Base-by-base conservation (phyloP, 64 coral and sea anemone genomes). In the Dendronephthya gigantea region DNA sequence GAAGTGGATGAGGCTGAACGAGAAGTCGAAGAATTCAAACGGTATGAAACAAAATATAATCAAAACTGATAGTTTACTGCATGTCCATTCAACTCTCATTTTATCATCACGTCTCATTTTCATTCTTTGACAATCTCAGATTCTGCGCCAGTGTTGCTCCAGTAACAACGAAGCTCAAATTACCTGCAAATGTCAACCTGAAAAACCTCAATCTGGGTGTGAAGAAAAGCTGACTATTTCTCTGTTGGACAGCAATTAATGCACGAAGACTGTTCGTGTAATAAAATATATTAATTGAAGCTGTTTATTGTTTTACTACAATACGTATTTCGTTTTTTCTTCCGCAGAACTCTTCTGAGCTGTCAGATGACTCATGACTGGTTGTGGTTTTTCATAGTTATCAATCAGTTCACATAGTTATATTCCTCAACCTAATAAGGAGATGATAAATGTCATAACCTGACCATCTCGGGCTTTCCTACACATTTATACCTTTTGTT, bases 21-120 rank as follows among this genome's bases (percentile, higher is more conserved):
- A 27, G 88, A 90, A 85, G 40, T 90, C n/a, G 88, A 90, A 28
- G 88, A 90, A 49, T 90, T 90, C 45, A 90, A 90, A 90, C 83
- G 88, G 88, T 90, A 84, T 30, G 2, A 23, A 28, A 34, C 6
- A 19, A n/a, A n/a, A n/a, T n/a, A n/a, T n/a, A n/a, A n/a, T n/a
- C n/a, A n/a, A n/a, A n/a, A n/a, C n/a, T n/a, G n/a, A n/a, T n/a
- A n/a, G n/a, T n/a, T n/a, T n/a, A n/a, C n/a, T n/a, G n/a, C n/a
- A n/a, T n/a, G n/a, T n/a, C n/a, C n/a, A n/a, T n/a, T n/a, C n/a
- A n/a, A n/a, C n/a, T n/a, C n/a, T n/a, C n/a, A n/a, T n/a, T n/a
- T n/a, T n/a, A n/a, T n/a, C n/a, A n/a, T n/a, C n/a, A n/a, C n/a
- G n/a, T 36, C 17, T 1, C 11, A 72, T 52, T 86, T 40, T 27